These are phyloP conservation scores for Idaea aversata DNA, from an alignment of 2,888 invertebrate species.

Conservation along the genomic window DNA sequence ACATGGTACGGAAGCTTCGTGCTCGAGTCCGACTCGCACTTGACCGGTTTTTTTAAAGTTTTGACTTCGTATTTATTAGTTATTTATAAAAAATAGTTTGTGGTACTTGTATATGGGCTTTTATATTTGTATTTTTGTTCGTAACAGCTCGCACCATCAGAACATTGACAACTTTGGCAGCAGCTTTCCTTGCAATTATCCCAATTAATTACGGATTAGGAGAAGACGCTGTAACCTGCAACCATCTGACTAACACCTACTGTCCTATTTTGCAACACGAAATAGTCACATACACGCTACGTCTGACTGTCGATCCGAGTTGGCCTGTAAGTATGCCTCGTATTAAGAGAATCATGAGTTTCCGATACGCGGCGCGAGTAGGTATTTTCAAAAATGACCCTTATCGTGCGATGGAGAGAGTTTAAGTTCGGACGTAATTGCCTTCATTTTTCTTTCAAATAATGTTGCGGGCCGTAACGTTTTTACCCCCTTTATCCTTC, in stretches of 20 bases:
- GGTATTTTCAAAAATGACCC: too few relatives aligned
- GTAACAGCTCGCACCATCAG: conserved; percentile 35
- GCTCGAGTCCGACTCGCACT: too few relatives aligned
- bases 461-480: too few relatives aligned
- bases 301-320: not conserved
- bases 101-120: not conserved
- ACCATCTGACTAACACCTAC: conserved; percentile 46
- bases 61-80: too few relatives aligned
- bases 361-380: too few relatives aligned
- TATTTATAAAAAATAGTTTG: not conserved
- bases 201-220: conserved; percentile 38
- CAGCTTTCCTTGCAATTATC: conserved; percentile 31
- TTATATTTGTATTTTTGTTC: not conserved
- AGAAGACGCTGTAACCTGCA: conserved; percentile 39
- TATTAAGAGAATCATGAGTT: too few relatives aligned
- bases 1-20: too few relatives aligned
- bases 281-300: conserved; percentile 38
- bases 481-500: too few relatives aligned
- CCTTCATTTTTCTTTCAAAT: too few relatives aligned
- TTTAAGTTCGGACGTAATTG: too few relatives aligned
- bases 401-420: too few relatives aligned
- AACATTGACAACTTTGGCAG: conserved; percentile 38
- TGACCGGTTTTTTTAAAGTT: too few relatives aligned
- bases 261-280: conserved; percentile 45
- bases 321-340: not conserved